Evolutionary conservation across 53 echinoderm and acorn worm genomes (phyloP).

Genomic region (Zoroaster sp.): DNA sequence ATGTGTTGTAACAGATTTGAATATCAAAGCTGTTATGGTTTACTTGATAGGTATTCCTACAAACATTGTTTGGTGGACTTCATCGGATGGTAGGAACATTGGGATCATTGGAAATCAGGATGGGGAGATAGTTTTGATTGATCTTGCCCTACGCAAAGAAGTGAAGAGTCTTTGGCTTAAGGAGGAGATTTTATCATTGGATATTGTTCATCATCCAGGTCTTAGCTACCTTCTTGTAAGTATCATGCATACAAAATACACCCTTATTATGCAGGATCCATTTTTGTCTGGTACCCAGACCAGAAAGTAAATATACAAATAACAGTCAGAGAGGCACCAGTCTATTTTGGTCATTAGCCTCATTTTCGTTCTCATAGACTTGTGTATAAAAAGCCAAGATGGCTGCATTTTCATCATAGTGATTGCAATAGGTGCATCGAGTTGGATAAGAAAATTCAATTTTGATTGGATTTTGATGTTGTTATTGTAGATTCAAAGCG

Average conservation of each 20-base stretch:
- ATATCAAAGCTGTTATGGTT: not conserved
- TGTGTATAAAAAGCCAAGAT: no score
- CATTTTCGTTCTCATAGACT: no score
- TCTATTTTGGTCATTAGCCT: no score
- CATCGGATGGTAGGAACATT: slow-evolving; percentile 57
- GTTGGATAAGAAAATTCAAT: not conserved
- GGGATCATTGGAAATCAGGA: slow-evolving; percentile 72
- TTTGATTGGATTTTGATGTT: not conserved
- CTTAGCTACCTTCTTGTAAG: slow-evolving; percentile 82
- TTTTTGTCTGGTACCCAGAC: no score
- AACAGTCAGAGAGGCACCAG: no score
- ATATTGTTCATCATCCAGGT: slow-evolving; percentile 68
- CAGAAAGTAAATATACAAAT: no score
- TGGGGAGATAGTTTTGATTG: slow-evolving; percentile 83
- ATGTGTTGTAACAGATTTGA: no score
- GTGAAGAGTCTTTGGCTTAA: slow-evolving; percentile 63
- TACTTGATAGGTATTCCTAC: slow-evolving; percentile 48
- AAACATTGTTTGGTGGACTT: slow-evolving; percentile 66
- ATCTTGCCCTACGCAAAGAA: slow-evolving; percentile 63
- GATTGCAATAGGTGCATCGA: not conserved
- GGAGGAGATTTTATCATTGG: slow-evolving; percentile 63
- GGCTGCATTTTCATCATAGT: no score
- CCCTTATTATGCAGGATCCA: no score
- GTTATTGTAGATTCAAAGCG: slow-evolving; percentile 68
- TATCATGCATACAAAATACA: no score